Evolutionary conservation across 2,113 vertebrate species (phyloP), one percentile per base, ranked within the genome.

Genomic region (Poeciliopsis prolifica): DNA sequence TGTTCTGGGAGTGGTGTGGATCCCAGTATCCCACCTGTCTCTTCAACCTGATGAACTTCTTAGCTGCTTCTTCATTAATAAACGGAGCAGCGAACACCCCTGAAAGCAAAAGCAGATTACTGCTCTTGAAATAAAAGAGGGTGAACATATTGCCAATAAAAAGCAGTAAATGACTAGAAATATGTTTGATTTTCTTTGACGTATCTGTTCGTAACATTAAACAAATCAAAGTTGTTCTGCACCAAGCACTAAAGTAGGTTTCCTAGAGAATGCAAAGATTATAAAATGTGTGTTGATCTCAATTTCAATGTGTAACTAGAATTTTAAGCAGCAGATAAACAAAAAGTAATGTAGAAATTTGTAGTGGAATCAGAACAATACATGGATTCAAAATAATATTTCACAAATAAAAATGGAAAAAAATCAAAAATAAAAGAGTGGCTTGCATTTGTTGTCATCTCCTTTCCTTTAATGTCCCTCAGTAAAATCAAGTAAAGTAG

Each of bases 21-120:
- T 93, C 92, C 94, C 91, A 93, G 81, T 89, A 81, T 15, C 75
- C 90, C 1, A 74, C 42, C 77, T 93, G 90, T 64, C 92, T 92
- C 85, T 92, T 94, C 70, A 81, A 74, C n/a, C 90, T 77, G 62
- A 93, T 89, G 68, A 92, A 93, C 14, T 17, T 28, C 15, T 93
- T 92, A 1, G 92, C 91, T 42, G 89, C 74, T 24, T 90, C 72
- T 14, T 92, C 88, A n/a, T 91, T 89, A 37, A 89, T 7, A 19
- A 93, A 92, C 0, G 91, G 92, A 54, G 91, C 92, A 0, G 84
- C 72, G 33, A 91, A 72, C 15, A 83, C 65, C 61, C 88, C 92
- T 93, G 33, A 77, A 63, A 14, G 82, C 24, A 28, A 69, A 42
- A 66, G 6, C 0, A 48, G 2, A 13, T 5, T 31, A 35, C 1